A percentile compares a stretch with the other conserved stretches of the same genome.
phyloP scores from a whole-genome alignment of 1,140 invertebrate genomes.

The Lutraria rhynchaena region DNA sequence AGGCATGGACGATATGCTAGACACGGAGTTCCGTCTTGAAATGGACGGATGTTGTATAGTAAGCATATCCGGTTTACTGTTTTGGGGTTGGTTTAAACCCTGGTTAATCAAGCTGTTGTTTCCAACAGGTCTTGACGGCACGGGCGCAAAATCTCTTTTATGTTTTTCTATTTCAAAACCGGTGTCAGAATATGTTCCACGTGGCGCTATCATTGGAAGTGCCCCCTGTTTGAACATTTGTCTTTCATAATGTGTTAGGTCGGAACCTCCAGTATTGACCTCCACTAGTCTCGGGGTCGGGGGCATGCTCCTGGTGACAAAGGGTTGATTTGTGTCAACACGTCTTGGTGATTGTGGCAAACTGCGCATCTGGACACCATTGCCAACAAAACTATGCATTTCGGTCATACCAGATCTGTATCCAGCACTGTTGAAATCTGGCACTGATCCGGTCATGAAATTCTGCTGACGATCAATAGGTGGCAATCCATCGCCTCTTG shows the following conservation, averaged over 20 bases:
- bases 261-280: constrained; percentile 12
- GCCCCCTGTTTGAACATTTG: constrained; percentile 39
- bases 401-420: constrained; percentile 3
- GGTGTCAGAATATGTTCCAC: constrained; percentile 37
- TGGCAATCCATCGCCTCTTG: constrained; percentile 32
- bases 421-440: constrained; percentile 42
- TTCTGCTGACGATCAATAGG: constrained; percentile 18
- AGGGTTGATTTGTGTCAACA: background rate
- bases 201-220: constrained; percentile 38
- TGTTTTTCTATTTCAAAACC: constrained; percentile 14
- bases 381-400: constrained; percentile 1
- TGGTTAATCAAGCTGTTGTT: constrained; percentile 45
- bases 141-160: constrained; percentile 43
- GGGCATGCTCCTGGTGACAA: constrained; percentile 49
- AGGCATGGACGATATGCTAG: constrained; percentile 26
- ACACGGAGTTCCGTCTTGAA: constrained; percentile 20
- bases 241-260: constrained; percentile 32
- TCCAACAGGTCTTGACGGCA: constrained; percentile 37
- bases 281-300: constrained; percentile 35
- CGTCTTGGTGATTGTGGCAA: constrained; percentile 42
- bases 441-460: constrained; percentile 41
- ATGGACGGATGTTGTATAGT: constrained; percentile 12
- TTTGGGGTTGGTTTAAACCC: constrained; percentile 22
- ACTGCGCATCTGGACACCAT: background rate
- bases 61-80: constrained; percentile 25